Evolutionary conservation across 2,888 invertebrate species (phyloP), one percentile per base, ranked within the genome.

Genomic region (Plebejus melissa): DNA sequence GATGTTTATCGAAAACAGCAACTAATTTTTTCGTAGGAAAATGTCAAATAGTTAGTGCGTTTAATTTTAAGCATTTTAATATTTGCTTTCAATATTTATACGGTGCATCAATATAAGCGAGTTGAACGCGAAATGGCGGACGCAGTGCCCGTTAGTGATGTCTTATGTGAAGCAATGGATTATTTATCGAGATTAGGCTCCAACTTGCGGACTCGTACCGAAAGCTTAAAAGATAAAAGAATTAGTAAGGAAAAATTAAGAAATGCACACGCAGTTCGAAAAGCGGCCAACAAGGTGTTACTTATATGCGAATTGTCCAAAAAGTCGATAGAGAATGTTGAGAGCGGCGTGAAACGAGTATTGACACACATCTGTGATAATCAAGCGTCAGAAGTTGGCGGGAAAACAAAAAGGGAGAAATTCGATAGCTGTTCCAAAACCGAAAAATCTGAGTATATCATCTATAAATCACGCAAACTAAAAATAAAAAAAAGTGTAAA

Each of bases 241-340:
- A 89, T 93, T 78, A 80, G 82, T 54, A 88, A 85, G 81, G 86
- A 86, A 7, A 91, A 89, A 76, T 80, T 94, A 75, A 86, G 82
- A 80, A 93, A 91, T 81, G 79, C 85, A 1, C 88, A 91, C 77
- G 92, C 92, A 32, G 85, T 94, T 1, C 87, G 89, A 78, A 92
- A 90, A 83, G 90, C 90, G 9, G 90, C 90, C 4, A 85, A 83
- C 76, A 94, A 93, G 82, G 88, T 94, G 7, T 84, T 93, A 70
- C 80, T 89, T 22, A 91, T 94, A 78, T 94, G 94, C 80, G 88
- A 92, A 80, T 84, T 93, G 79, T 93, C 94, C 69, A 93, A 90
- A 83, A 91, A 90, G 80, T 93, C 94, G 0, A 85, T 94, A 11
- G 87, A 88, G 60, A 93, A 90, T 82, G 93, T 94, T 1, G 93